Evolutionary conservation across 2,113 vertebrate genomes (phyloP).

Genomic region (Ophthalmotilapia sp.): DNA sequence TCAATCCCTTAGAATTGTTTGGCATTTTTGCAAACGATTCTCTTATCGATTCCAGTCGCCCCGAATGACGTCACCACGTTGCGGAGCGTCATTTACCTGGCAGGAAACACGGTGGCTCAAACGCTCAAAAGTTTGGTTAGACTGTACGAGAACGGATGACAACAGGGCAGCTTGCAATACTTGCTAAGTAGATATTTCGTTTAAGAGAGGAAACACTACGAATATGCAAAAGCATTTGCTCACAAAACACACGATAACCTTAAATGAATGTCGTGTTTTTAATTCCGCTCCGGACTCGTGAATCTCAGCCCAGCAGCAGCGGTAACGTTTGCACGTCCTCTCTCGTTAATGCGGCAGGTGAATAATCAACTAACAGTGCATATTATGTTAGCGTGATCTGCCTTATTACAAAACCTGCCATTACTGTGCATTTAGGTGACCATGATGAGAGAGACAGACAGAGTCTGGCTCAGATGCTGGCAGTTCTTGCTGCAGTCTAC

Average conservation of each 20-base stretch:
- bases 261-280: background rate
- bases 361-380: background rate
- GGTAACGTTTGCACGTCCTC: background rate
- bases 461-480: no score
- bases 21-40: no score
- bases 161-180: background rate
- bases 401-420: no score
- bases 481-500: rapidly evolving
- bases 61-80: rapidly evolving
- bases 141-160: rapidly evolving
- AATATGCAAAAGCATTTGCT: background rate
- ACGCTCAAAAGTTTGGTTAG: background rate
- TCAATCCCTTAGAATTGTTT: no score
- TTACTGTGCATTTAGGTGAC: no score
- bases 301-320: background rate
- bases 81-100: background rate
- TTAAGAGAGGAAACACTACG: background rate
- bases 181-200: background rate
- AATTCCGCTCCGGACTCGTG: rapidly evolving
- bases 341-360: background rate
- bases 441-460: no score
- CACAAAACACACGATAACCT: rapidly evolving
- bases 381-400: rapidly evolving
- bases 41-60: background rate
- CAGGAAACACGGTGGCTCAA: background rate